phyloP scores from a whole-genome alignment of 2,797 vertebrate genomes.

The Rousettus madagascariensis region DNA sequence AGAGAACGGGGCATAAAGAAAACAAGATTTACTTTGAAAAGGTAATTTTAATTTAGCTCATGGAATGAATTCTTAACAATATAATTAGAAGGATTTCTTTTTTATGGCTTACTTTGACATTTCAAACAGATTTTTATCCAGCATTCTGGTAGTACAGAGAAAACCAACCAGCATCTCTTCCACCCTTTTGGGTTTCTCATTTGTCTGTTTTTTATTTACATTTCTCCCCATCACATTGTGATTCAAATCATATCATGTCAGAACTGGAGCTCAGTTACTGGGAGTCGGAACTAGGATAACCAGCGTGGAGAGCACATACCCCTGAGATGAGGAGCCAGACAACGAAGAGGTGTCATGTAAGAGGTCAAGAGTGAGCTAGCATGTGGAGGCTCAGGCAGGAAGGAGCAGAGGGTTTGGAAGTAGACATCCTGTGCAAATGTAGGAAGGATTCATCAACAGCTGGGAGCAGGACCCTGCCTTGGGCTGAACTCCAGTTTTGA shows the following conservation, averaged over 20 bases:
- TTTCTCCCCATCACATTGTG: neutral
- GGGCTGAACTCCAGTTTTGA: neutral
- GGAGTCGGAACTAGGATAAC: neutral
- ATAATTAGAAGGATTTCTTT: neutral
- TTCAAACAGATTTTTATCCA: neutral
- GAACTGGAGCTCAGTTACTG: neutral
- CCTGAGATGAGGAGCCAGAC: neutral
- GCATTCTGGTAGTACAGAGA: neutral
- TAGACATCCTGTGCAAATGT: neutral
- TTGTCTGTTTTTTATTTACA: neutral
- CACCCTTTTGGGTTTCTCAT: neutral
- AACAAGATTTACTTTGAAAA: neutral
- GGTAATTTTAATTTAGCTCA: constrained; percentile 7
- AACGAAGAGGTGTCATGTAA: neutral
- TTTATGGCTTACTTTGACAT: neutral
- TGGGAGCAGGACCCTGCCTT: neutral
- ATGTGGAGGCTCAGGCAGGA: neutral
- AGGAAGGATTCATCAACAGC: neutral
- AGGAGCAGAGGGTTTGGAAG: neutral
- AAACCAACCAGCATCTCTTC: neutral
- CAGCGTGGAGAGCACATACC: neutral
- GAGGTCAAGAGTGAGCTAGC: neutral
- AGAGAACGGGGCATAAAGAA: neutral
- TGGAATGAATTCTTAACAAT: constrained; percentile 10
- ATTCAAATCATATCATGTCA: neutral